Conservation (phyloP, 2,113 vertebrate species). For the Australoheros scitulus region DNA sequence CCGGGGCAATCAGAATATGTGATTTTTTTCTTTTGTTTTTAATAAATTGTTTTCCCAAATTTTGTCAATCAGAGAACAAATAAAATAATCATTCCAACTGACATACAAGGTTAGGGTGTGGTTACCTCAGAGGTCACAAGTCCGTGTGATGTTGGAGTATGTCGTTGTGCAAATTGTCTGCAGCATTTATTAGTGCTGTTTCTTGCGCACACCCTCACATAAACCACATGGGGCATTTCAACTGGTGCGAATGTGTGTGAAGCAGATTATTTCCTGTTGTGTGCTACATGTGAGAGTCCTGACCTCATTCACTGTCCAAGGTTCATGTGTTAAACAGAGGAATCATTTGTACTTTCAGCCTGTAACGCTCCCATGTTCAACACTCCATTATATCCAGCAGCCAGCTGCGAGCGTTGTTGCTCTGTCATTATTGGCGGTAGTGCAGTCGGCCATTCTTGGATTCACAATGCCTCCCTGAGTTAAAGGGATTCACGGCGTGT, state of each 20-base stretch:
- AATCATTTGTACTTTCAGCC: not conserved
- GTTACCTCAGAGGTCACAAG: not conserved
- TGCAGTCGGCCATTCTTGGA: not conserved
- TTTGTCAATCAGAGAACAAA: not conserved
- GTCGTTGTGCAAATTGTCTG: not conserved
- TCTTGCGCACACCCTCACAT: not conserved
- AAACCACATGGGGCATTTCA: not conserved
- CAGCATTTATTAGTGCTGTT: not conserved
- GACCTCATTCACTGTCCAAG: not conserved
- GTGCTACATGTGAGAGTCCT: not conserved
- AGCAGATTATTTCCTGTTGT: slow-evolving; percentile 2
- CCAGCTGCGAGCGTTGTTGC: not conserved
- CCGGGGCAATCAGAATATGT: not conserved
- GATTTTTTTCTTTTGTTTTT: not conserved
- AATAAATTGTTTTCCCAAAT: not conserved
- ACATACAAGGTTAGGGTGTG: not conserved
- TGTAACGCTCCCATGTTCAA: not conserved
- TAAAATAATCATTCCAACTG: not conserved
- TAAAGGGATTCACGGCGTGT: not conserved
- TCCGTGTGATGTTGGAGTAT: not conserved
- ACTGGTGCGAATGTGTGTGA: not conserved
- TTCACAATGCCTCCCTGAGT: not conserved
- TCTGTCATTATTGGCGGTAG: not conserved
- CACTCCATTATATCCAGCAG: not conserved
- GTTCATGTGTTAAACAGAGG: not conserved